phyloP scores from a whole-genome alignment of 2,797 vertebrate species.

The Chromis chromis region DNA sequence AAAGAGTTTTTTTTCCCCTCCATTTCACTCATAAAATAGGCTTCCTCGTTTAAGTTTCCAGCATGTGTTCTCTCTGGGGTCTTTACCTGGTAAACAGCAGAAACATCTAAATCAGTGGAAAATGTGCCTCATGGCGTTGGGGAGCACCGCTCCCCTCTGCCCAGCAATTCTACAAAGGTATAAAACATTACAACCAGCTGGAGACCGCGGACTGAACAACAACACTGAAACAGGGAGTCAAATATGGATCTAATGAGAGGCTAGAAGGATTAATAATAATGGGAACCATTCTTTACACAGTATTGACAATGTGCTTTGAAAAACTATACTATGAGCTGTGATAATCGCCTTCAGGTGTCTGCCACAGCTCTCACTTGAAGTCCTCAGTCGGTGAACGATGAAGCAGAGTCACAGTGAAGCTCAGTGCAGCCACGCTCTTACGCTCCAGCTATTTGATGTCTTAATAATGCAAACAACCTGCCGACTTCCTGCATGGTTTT shows the following conservation, averaged over 20 bases:
- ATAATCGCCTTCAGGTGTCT: slow-evolving; percentile 13
- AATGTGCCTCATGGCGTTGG: slow-evolving; percentile 71
- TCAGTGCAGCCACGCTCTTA: slow-evolving; percentile 12
- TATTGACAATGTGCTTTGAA: slow-evolving; percentile 1
- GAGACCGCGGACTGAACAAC: slow-evolving; percentile 63
- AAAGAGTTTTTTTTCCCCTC: slow-evolving; percentile 10
- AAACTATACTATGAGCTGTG: slow-evolving; percentile 8
- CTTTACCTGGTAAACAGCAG: slow-evolving; percentile 80
- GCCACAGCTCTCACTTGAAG: not conserved
- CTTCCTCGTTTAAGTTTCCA: slow-evolving; percentile 79
- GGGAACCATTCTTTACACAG: not conserved
- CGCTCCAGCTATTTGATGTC: slow-evolving; percentile 53
- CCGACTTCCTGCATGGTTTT: slow-evolving; percentile 45
- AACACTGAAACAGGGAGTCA: slow-evolving; percentile 28
- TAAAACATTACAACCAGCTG: slow-evolving; percentile 69
- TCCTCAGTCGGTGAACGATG: not conserved
- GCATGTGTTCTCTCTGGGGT: slow-evolving; percentile 70
- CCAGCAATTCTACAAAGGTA: slow-evolving; percentile 52
- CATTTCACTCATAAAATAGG: slow-evolving; percentile 64
- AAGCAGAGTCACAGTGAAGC: slow-evolving; percentile 2
- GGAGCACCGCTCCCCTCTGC: slow-evolving; percentile 48
- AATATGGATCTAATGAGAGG: slow-evolving; percentile 20
- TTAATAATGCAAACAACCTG: slow-evolving; percentile 57
- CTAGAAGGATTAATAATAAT: slow-evolving; percentile 4
- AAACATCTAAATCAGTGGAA: slow-evolving; percentile 80